phyloP scores from a whole-genome alignment of 2,797 vertebrate genomes.

The Leuciscus waleckii region DNA sequence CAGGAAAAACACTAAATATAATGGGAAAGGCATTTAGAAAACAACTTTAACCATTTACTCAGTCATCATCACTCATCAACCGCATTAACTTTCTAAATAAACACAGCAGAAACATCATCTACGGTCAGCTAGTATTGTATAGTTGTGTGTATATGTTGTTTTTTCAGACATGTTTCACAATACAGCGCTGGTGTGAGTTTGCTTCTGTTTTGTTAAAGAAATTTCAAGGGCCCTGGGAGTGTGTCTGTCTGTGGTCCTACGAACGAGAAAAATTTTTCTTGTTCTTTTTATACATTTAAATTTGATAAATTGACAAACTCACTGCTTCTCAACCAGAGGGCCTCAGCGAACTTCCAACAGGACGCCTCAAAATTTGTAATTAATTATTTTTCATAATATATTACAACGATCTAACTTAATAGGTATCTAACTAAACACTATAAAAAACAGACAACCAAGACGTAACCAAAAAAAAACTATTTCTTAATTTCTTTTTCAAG shows the following conservation, averaged over 20 bases:
- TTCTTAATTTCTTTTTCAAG: too few species aligned
- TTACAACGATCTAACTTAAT: neutral
- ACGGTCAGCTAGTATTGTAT: neutral
- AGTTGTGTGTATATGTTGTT: neutral
- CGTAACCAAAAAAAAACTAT: neutral
- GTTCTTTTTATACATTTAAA: neutral
- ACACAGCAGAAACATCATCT: neutral
- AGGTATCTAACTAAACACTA: neutral
- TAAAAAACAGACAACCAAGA: neutral
- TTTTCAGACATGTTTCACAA: neutral
- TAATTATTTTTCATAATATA: too few species aligned
- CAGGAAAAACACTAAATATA: neutral
- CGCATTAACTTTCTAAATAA: neutral
- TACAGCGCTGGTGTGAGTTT: neutral
- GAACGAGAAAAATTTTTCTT: neutral
- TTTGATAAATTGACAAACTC: neutral
- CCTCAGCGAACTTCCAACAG: neutral
- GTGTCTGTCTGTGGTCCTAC: neutral
- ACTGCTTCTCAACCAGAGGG: neutral
- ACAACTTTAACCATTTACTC: neutral
- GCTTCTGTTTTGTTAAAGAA: neutral
- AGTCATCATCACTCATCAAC: neutral
- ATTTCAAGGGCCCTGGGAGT: neutral
- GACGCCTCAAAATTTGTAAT: neutral
- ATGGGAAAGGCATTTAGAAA: neutral